A percentile compares a stretch with the other conserved stretches of the same genome.
phyloP scores from a whole-genome alignment of 2,888 invertebrate species.

The Ectemnius continuus region DNA sequence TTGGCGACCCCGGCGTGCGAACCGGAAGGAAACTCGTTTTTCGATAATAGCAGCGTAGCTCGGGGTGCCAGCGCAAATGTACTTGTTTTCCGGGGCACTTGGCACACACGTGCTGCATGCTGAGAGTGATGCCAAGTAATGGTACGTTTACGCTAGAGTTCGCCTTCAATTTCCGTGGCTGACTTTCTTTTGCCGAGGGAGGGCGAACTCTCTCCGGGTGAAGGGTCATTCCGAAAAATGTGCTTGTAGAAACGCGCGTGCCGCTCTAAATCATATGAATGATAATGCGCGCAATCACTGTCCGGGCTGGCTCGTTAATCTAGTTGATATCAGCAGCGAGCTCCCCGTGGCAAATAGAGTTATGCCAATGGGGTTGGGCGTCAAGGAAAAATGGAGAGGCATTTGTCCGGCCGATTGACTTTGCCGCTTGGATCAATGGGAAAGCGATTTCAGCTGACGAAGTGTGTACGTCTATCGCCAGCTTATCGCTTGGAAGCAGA shows the following conservation, averaged over 20 bases:
- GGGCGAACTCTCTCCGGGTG: too few species aligned
- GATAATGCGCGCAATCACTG: neutral
- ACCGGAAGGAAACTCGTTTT: too few species aligned
- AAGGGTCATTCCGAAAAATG: too few species aligned
- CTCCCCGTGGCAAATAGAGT: neutral
- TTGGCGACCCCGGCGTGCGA: too few species aligned
- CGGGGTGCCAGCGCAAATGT: too few species aligned
- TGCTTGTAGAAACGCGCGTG: neutral
- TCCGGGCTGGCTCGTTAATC: neutral
- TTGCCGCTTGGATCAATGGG: constrained; percentile 6
- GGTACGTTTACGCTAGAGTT: too few species aligned
- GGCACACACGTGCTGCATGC: too few species aligned
- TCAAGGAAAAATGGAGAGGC: constrained; percentile 10
- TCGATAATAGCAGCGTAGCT: too few species aligned
- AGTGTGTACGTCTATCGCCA: neutral
- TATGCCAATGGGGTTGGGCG: neutral
- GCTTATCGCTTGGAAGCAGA: neutral
- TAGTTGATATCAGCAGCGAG: constrained; percentile 19
- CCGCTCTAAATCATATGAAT: neutral
- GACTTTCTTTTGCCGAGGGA: too few species aligned
- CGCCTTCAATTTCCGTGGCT: neutral
- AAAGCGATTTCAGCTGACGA: constrained; percentile 2
- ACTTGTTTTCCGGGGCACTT: too few species aligned
- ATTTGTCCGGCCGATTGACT: constrained; percentile 12
- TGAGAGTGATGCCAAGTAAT: too few species aligned